A percentile compares a stretch with the other conserved stretches of the same genome.
These are phyloP conservation scores for Brachionus calyciflorus DNA, from an alignment of 1,140 invertebrate genomes.

Conservation along the genomic window DNA sequence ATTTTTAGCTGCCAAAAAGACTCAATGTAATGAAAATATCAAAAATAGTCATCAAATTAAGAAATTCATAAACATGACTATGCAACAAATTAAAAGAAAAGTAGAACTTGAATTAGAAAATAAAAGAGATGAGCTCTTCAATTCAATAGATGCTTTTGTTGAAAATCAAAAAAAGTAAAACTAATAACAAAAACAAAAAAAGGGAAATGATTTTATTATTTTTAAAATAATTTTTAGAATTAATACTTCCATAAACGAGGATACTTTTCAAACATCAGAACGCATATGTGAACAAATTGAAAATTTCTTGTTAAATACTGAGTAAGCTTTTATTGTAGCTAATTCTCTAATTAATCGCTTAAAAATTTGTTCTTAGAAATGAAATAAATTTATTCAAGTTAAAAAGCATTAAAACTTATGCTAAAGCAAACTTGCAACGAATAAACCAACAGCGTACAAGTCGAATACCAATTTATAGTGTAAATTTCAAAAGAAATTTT, in stretches of 20 bases:
- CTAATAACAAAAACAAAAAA: neutral
- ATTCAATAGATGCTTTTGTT: constrained; percentile 33
- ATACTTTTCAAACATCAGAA: constrained; percentile 41
- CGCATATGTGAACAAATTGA: constrained; percentile 40
- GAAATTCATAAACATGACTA: constrained; percentile 43
- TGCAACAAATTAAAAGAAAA: constrained; percentile 44
- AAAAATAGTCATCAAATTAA: constrained; percentile 42
- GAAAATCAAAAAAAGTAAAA: constrained; percentile 37
- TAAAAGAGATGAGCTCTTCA: constrained; percentile 38
- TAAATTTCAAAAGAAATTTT: neutral
- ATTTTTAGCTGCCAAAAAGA: constrained; percentile 32
- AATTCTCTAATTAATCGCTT: neutral
- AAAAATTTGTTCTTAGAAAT: constrained; percentile 13
- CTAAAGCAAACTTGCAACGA: constrained; percentile 31
- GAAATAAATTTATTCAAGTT: constrained; percentile 36
- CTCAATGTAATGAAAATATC: constrained; percentile 40
- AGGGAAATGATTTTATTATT: neutral
- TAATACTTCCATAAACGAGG: constrained; percentile 27
- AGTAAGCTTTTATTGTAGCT: neutral
- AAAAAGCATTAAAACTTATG: constrained; percentile 40
- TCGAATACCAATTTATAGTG: constrained; percentile 42
- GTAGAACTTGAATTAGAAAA: constrained; percentile 37
- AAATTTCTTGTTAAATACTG: constrained; percentile 35
- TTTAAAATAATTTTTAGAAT: neutral
- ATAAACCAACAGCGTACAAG: constrained; percentile 26